Evolutionary conservation across 2,888 invertebrate genomes (phyloP).

Genomic region (Mactromeris polynyma): DNA sequence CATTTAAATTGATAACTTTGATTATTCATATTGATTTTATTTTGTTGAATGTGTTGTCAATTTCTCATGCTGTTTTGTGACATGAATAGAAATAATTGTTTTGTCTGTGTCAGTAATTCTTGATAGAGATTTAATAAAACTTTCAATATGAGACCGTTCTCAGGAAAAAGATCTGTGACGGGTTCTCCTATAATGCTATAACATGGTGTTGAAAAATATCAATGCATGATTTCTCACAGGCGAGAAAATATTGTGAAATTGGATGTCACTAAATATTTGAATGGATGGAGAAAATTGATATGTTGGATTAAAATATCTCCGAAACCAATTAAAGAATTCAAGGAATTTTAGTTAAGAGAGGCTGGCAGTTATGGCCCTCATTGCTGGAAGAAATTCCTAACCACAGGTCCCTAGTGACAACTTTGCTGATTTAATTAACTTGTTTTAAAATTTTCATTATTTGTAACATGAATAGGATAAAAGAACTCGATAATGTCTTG

Average conservation of each 20-base stretch:
- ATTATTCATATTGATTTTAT: not conserved
- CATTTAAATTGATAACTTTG: not conserved
- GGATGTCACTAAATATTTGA: constrained; percentile 7
- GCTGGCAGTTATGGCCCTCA: not conserved
- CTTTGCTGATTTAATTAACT: not conserved
- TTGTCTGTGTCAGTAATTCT: not conserved
- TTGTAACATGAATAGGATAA: not conserved
- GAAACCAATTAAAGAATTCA: constrained; percentile 6
- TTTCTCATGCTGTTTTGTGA: constrained; percentile 12
- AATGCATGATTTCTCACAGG: not conserved
- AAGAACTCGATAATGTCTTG: too few species aligned
- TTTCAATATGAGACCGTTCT: not conserved
- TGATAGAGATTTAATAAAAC: constrained; percentile 2
- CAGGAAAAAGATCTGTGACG: not conserved
- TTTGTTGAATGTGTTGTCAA: constrained; percentile 5
- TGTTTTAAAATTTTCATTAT: not conserved
- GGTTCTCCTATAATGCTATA: not conserved
- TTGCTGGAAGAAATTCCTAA: not conserved
- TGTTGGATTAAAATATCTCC: constrained; percentile 2
- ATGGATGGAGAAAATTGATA: not conserved
- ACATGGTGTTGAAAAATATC: constrained; percentile 2
- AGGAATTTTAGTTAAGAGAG: not conserved
- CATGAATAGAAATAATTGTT: constrained; percentile 11
- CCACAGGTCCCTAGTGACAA: not conserved
- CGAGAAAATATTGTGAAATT: constrained; percentile 1